Conservation (phyloP, 2,797 vertebrate species). For the Sylvia borin region DNA sequence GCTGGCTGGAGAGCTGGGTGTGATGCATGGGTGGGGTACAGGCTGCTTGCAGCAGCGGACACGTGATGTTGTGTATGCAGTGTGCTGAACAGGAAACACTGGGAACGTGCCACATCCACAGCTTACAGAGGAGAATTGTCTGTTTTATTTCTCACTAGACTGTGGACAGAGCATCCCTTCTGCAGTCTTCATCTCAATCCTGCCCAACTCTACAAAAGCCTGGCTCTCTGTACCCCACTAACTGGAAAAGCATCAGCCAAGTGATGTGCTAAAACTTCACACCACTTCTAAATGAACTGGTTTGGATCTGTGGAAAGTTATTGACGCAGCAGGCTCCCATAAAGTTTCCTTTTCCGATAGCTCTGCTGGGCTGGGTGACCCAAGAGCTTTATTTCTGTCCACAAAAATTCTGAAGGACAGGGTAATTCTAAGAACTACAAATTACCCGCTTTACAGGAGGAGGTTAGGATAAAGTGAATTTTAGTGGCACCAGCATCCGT, state of each 20-base stretch:
- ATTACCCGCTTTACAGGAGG: not conserved
- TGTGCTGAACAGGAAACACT: not conserved
- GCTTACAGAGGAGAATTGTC: not conserved
- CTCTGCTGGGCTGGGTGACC: not conserved
- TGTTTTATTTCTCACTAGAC: not conserved
- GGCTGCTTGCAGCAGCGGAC: not conserved
- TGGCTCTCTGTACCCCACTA: not conserved
- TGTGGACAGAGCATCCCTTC: fast-evolving
- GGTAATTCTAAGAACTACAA: not conserved
- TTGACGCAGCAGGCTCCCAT: not conserved
- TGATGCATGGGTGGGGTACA: fast-evolving
- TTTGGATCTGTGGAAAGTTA: not conserved
- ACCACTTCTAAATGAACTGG: not conserved
- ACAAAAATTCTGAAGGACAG: not conserved
- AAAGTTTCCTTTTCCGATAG: not conserved
- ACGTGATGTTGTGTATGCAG: fast-evolving
- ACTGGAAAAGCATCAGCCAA: not conserved
- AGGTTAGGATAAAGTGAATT: not conserved
- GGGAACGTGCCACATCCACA: not conserved
- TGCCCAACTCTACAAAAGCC: not conserved
- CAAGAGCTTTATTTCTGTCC: not conserved
- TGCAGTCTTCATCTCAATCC: not conserved
- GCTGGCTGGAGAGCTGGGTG: not conserved
- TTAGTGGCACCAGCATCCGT: not conserved
- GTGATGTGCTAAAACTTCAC: not conserved